Percentiles rank a stretch among this genome's conserved stretches.
phyloP scores from a whole-genome alignment of 2,797 vertebrate species.

The Notolepis coatsorum region DNA sequence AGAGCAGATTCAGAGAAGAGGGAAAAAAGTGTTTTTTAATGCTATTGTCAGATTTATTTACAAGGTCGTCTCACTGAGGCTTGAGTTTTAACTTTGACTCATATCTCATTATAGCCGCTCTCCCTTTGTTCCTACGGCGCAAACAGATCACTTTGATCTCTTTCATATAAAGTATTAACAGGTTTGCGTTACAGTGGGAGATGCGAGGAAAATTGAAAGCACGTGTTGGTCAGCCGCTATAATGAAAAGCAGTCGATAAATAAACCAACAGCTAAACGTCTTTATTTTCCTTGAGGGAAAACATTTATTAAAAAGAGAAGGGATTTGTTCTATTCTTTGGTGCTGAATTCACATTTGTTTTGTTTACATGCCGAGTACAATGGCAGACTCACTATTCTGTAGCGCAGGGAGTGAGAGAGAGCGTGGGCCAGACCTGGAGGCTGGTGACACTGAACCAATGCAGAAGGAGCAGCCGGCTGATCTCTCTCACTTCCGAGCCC shows the following conservation, averaged over 20 bases:
- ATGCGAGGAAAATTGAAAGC: slow-evolving; percentile 88
- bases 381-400: slow-evolving; percentile 73
- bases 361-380: slow-evolving; percentile 67
- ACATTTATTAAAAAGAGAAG: slow-evolving; percentile 52
- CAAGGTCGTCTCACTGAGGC: slow-evolving; percentile 70
- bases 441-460: slow-evolving; percentile 71
- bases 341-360: slow-evolving; percentile 66
- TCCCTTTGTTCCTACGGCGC: slow-evolving; percentile 88
- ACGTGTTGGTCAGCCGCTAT: slow-evolving; percentile 88
- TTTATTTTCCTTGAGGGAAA: slow-evolving; percentile 40
- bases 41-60: slow-evolving; percentile 27
- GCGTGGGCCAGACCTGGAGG: slow-evolving; percentile 67
- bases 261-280: slow-evolving; percentile 72
- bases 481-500: slow-evolving; percentile 61
- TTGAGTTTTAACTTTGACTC: slow-evolving; percentile 82
- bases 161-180: slow-evolving; percentile 93
- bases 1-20: slow-evolving; percentile 9
- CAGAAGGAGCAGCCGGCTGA: slow-evolving; percentile 72
- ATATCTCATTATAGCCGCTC: slow-evolving; percentile 81
- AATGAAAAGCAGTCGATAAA: slow-evolving; percentile 88
- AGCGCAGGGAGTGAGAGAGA: slow-evolving; percentile 58
- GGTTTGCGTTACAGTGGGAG: slow-evolving; percentile 82
- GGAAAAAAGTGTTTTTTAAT: slow-evolving; percentile 26
- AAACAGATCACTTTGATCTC: slow-evolving; percentile 89
- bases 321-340: slow-evolving; percentile 54